Evolutionary conservation across 2,113 vertebrate genomes (phyloP), one percentile per base, ranked within the genome.

Genomic region (Hemiscyllium ocellatum): DNA sequence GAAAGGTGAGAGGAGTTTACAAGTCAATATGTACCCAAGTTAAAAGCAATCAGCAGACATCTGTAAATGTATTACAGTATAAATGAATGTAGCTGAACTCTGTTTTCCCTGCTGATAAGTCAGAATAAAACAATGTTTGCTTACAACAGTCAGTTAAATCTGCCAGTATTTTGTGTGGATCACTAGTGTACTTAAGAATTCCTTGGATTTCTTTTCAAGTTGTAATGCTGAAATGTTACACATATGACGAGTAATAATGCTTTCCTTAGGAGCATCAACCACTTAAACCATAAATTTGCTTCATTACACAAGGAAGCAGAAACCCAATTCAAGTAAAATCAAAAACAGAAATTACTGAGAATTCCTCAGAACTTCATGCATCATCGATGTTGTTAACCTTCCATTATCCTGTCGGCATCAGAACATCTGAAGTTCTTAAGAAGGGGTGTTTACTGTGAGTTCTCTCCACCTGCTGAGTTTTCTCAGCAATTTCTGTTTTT

Each of bases 1-100:
- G 99, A 99, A 99, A 98, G 99, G 99, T 98, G 96, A 95, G 97
- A 95, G 96, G 89, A 24, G 4, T 22, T 5, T 93, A 5, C 15
- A 93, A 65, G 37, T 66, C 6, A n/a, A 66, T 42, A 52, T 26
- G 13, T 19, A 89, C 8, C 26, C 86, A 52, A 89, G 8, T 89
- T 4, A 3, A n/a, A 61, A 29, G 15, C 52, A 90, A 4, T 90
- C 26, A 29, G 52, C 52, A 3, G 29, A 37, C 4, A 66, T 37
- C 80, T 68, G 61, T 37, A 68, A 7, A 93, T 93, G n/a, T 93
- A 19, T 93, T 93, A 68, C 33, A 93, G 61, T 37, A 42, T 66
- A 2, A 2, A 93, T 37, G 4, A 12, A 66, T 12, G 1, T 61
- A 61, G 56, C n/a, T 66, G 61, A n/a, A 5, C n/a, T 66, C 17